These are phyloP conservation scores for Drosophila ercepeae DNA, from an alignment of 1,140 invertebrate genomes.

Conservation along the genomic window DNA sequence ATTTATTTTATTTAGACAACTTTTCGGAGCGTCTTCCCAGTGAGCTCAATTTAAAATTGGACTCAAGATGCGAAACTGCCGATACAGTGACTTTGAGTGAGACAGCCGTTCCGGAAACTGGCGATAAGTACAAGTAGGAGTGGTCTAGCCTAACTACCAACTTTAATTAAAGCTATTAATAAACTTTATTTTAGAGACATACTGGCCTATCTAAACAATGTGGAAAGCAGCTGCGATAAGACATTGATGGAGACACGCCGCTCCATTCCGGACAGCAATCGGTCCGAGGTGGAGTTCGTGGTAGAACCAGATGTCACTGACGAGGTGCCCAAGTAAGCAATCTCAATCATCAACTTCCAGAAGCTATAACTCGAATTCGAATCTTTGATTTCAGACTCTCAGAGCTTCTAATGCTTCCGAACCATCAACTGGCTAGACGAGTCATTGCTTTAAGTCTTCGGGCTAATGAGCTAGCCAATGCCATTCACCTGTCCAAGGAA, in stretches of 20 bases:
- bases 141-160: background rate
- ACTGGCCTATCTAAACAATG: conserved; percentile 78
- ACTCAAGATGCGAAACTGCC: conserved; percentile 56
- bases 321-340: conserved; percentile 80
- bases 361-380: background rate
- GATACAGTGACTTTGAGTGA: conserved; percentile 52
- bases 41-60: conserved; percentile 67
- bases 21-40: conserved; percentile 65
- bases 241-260: conserved; percentile 76
- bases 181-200: conserved; percentile 61
- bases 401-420: conserved; percentile 80
- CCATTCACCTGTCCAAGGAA: conserved; percentile 81
- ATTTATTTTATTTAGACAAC: conserved; percentile 49
- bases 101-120: conserved; percentile 48
- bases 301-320: conserved; percentile 80
- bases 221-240: conserved; percentile 82
- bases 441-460: conserved; percentile 75
- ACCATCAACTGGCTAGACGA: conserved; percentile 79
- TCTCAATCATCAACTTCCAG: background rate
- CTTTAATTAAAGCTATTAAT: background rate
- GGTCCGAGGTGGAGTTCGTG: conserved; percentile 79
- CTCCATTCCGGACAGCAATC: conserved; percentile 74
- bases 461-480: conserved; percentile 82
- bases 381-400: conserved; percentile 45
- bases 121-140: conserved; percentile 78